These are phyloP conservation scores for Aspidapion aeneum DNA, from an alignment of 2,888 invertebrate species.

Conservation along the genomic window DNA sequence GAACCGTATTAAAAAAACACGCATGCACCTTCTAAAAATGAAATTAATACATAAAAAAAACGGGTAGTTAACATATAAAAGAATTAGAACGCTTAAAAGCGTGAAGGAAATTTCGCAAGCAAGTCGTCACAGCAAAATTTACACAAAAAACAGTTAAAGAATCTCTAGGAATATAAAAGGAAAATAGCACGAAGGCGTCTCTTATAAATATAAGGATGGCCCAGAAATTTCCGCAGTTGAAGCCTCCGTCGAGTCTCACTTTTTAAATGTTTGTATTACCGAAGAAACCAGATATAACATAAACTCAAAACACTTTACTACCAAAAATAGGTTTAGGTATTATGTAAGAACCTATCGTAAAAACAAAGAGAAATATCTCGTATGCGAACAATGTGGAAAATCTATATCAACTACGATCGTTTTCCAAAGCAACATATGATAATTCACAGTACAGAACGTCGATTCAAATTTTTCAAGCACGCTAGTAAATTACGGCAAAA, in stretches of 20 bases:
- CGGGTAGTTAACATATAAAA: too few relatives aligned
- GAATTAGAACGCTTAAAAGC: too few relatives aligned
- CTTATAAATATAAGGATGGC: neutral
- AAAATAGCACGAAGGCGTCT: neutral
- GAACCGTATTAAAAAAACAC: neutral
- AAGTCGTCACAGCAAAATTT: too few relatives aligned
- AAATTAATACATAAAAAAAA: too few relatives aligned
- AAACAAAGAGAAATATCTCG: neutral
- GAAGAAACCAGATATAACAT: neutral
- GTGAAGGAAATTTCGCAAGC: too few relatives aligned
- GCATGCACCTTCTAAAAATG: too few relatives aligned
- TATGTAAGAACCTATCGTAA: neutral
- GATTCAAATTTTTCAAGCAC: too few relatives aligned
- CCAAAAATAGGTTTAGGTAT: neutral
- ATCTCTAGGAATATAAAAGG: too few relatives aligned
- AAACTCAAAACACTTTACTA: neutral
- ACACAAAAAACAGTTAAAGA: too few relatives aligned
- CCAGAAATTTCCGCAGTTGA: neutral
- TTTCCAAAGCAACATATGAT: neutral
- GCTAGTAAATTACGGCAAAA: too few relatives aligned
- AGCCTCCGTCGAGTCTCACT: neutral
- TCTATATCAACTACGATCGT: neutral
- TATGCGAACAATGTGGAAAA: neutral
- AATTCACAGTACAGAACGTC: neutral
- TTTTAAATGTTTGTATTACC: neutral